These are phyloP conservation scores for Chloroceryle inda DNA, from an alignment of 2,797 vertebrate genomes.

Conservation along the genomic window DNA sequence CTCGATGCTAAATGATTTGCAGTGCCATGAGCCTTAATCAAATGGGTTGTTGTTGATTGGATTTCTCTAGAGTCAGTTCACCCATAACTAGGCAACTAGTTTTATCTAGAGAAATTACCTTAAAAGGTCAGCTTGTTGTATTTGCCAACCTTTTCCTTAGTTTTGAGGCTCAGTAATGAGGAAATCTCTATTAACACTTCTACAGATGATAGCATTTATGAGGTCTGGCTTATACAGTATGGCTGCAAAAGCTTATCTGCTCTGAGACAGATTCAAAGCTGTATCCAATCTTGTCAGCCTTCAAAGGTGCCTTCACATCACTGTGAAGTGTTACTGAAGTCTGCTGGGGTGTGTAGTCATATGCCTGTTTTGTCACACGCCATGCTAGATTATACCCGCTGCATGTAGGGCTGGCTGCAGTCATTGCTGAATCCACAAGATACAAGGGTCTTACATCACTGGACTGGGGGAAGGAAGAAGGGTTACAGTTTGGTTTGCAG, in stretches of 20 bases:
- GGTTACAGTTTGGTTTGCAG: not conserved
- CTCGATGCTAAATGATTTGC: not conserved
- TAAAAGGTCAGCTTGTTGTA: not conserved
- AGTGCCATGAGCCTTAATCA: not conserved
- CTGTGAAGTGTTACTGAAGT: not conserved
- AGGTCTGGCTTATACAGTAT: not conserved
- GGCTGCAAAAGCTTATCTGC: not conserved
- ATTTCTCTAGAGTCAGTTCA: not conserved
- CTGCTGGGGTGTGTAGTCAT: not conserved
- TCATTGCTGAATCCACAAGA: not conserved
- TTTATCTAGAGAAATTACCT: not conserved
- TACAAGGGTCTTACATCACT: not conserved
- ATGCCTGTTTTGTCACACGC: not conserved
- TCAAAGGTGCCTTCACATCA: not conserved
- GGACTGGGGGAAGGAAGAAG: not conserved
- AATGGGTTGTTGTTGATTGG: accelerated
- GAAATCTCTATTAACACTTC: not conserved
- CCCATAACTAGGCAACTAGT: not conserved
- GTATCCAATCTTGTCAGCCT: not conserved
- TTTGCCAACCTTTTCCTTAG: not conserved
- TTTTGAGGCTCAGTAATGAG: not conserved
- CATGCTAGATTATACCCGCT: not conserved
- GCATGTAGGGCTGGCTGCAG: not conserved
- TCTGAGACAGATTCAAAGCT: not conserved
- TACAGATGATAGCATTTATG: not conserved